phyloP scores from a whole-genome alignment of 92 coral and sea anemone genomes.

The Epizoanthus stellaris region DNA sequence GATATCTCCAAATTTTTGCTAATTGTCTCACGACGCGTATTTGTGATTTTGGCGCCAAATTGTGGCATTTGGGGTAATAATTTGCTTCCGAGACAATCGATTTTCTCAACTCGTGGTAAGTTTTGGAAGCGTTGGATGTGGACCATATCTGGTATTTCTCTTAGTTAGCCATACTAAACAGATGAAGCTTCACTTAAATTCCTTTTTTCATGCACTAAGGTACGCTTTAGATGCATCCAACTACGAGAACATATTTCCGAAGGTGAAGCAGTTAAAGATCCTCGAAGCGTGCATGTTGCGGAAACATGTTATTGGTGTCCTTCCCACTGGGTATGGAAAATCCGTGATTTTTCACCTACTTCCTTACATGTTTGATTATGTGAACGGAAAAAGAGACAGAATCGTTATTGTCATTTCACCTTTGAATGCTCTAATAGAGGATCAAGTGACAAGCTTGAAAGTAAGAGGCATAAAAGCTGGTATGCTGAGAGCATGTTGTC shows the following conservation, averaged over 20 bases:
- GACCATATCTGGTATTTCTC: no score
- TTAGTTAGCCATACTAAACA: neutral
- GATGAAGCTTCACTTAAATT: conserved; percentile 27
- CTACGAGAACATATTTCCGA: conserved; percentile 20
- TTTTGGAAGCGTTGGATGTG: no score
- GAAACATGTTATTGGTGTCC: conserved; percentile 48
- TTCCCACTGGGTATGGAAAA: conserved; percentile 62
- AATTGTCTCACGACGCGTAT: no score
- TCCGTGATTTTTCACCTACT: conserved; percentile 65
- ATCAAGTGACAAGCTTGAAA: conserved; percentile 49
- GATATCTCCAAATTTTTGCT: no score
- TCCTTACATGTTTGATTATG: conserved; percentile 55
- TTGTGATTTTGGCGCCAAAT: no score
- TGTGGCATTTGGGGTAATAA: no score
- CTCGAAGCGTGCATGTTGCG: conserved; percentile 26
- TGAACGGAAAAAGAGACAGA: conserved; percentile 17
- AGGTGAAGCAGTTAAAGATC: conserved; percentile 52
- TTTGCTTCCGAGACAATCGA: no score
- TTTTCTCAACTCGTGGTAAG: no score
- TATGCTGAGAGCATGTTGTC: conserved; percentile 11
- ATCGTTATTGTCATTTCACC: conserved; percentile 48
- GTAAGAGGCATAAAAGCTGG: conserved; percentile 47
- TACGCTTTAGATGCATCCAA: conserved; percentile 19
- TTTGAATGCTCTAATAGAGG: conserved; percentile 55
- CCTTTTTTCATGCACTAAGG: conserved; percentile 15